Percentiles rank a stretch among this genome's conserved stretches.
phyloP scores from a whole-genome alignment of 2,113 vertebrate species.

The Plotosus lineatus region DNA sequence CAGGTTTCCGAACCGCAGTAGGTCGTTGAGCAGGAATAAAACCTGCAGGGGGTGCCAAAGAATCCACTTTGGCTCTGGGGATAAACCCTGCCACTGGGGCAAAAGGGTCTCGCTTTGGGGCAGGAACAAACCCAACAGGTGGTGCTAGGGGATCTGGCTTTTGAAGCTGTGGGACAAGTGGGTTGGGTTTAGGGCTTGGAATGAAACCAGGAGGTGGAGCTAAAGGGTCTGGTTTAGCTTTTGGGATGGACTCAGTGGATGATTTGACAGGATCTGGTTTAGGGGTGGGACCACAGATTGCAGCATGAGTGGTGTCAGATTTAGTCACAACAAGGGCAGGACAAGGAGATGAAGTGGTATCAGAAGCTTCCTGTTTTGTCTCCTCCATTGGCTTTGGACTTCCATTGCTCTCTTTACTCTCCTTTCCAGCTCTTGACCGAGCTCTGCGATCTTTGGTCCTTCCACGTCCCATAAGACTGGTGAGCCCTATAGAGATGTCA shows the following conservation, averaged over 20 bases:
- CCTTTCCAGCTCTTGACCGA: conserved; percentile 70
- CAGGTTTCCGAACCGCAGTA: conserved; percentile 59
- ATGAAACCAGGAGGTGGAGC: conserved; percentile 42
- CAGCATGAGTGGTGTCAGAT: conserved; percentile 51
- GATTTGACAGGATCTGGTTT: conserved; percentile 60
- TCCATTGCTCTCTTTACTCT: conserved; percentile 45
- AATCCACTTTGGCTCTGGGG: conserved; percentile 64
- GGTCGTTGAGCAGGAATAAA: conserved; percentile 67
- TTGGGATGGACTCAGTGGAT: conserved; percentile 59
- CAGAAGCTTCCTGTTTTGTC: background rate
- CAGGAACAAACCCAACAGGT: conserved; percentile 49
- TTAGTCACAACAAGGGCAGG: conserved; percentile 46
- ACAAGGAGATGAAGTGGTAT: background rate
- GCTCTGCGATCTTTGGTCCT: conserved; percentile 84
- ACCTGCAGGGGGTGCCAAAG: conserved; percentile 69
- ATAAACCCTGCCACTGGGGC: conserved; percentile 67
- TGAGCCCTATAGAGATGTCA: conserved; percentile 85
- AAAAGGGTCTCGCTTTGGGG: conserved; percentile 58
- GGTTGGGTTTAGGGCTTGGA: conserved; percentile 54
- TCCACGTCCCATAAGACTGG: conserved; percentile 86
- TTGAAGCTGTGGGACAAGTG: conserved; percentile 34
- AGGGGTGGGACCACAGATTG: conserved; percentile 33
- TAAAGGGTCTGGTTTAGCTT: conserved; percentile 36
- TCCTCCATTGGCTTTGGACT: conserved; percentile 44
- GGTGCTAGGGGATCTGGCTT: conserved; percentile 55